Conservation (phyloP, 2,113 vertebrate species). For the Rattus rattus region DNA sequence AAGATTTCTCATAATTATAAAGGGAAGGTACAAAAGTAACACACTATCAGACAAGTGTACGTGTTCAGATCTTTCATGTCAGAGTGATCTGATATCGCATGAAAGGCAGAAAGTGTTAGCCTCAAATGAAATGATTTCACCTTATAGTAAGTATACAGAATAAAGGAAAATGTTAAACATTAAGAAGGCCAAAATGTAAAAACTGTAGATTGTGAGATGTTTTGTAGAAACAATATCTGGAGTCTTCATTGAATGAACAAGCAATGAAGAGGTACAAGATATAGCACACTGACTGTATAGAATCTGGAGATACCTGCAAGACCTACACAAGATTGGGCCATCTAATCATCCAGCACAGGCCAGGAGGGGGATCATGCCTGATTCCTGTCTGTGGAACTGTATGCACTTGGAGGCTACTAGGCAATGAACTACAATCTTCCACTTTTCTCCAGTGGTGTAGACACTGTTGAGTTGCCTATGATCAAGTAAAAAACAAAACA, state of each 20-base stretch:
- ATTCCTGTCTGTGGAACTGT: neutral
- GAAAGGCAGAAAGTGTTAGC: neutral
- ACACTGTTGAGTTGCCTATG: too few relatives aligned
- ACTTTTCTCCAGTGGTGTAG: neutral
- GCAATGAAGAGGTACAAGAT: neutral
- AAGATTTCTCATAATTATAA: conserved; percentile 12
- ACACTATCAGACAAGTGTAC: neutral
- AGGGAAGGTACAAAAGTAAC: neutral
- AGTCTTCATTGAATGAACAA: neutral
- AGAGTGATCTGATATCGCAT: neutral
- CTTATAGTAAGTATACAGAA: neutral
- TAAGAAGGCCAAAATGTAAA: neutral
- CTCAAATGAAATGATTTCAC: neutral
- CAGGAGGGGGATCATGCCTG: neutral
- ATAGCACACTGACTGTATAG: neutral
- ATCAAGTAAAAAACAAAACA: neutral
- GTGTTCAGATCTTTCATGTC: neutral
- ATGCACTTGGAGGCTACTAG: neutral
- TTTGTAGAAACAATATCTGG: neutral
- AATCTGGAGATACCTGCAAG: too few relatives aligned
- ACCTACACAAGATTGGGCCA: neutral
- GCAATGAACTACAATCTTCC: neutral
- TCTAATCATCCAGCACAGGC: neutral
- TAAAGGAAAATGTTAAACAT: neutral
- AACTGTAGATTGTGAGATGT: neutral